Evolutionary conservation across 2,888 invertebrate species (phyloP), one percentile per base, ranked within the genome.

Genomic region (Drosophila prostipennis): DNA sequence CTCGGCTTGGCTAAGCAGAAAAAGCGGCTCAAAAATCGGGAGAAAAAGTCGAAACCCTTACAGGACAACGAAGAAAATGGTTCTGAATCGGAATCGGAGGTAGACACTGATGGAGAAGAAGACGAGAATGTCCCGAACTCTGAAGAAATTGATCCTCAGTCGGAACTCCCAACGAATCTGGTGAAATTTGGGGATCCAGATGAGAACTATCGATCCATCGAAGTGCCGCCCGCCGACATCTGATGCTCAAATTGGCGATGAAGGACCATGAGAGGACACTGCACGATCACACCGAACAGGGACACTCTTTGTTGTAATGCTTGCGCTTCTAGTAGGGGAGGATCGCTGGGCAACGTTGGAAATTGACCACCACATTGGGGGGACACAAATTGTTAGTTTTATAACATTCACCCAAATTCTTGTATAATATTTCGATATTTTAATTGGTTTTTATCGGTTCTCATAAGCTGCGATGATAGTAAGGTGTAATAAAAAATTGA

Each of bases 311-410:
- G 51, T 64, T 64, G 64, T 64, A 64, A 45, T 64, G 64, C 39
- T 64, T 64, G 64, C 64, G 65, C 45, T 6, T 46, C 39, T 2
- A 10, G 10, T 23, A 64, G 64, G 64, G 64, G 64, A 64, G 37
- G 64, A 23, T 43, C 14, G 19, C 29, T 16, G 2, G 16, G 1
- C 16, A n/a, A 19, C 29, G 29, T 29, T 57, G 5, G n/a, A 11
- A 16, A 16, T 2, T 6, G 7, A 19, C n/a, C 19, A 36, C 54
- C 54, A 4, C 11, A 23, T 40, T 23, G 29, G 58, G 23, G 40
- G 40, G 55, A 34, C 58, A 10, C 40, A 58, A 58, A 58, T 58
- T 58, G 13, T 23, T 58, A 13, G 58, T 58, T 48, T 13, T 4
- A 11, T 14, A 14, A 13, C 37, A 19, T 6, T 14, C 6, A 32